Evolutionary conservation across 2,113 vertebrate species (phyloP).

Genomic region (Parus major): DNA sequence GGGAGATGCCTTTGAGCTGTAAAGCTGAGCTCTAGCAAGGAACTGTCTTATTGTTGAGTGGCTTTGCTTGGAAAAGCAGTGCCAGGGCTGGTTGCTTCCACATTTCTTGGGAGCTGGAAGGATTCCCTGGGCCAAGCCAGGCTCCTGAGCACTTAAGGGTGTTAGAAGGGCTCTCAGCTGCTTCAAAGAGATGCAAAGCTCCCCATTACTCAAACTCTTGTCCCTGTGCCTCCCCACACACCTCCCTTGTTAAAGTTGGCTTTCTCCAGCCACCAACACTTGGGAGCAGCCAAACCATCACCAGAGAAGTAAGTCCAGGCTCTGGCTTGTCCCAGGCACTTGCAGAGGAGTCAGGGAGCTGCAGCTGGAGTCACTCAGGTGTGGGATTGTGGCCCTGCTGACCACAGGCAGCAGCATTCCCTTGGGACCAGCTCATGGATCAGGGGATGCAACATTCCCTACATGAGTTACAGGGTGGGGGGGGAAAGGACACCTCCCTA

Average conservation of each 20-base stretch:
- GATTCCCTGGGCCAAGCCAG: background rate
- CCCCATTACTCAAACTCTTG: background rate
- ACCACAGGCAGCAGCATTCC: background rate
- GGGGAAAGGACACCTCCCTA: background rate
- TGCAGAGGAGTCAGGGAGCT: background rate
- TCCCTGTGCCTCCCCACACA: background rate
- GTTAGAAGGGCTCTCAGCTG: background rate
- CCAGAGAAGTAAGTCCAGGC: background rate
- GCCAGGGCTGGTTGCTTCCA: background rate
- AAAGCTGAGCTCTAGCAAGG: background rate
- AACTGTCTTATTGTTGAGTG: rapidly evolving
- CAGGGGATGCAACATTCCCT: background rate
- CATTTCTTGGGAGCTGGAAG: background rate
- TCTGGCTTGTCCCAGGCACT: background rate
- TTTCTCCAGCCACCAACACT: background rate
- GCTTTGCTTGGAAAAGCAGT: background rate
- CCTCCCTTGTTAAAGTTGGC: background rate
- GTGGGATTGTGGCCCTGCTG: background rate
- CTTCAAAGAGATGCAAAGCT: background rate
- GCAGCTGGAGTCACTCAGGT: background rate
- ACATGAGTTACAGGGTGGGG: background rate
- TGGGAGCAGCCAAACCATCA: background rate
- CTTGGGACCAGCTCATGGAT: background rate
- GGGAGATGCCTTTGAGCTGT: background rate
- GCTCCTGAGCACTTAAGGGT: background rate